Evolutionary conservation across 2,888 invertebrate species (phyloP).

Genomic region (Melipona bicolor): DNA sequence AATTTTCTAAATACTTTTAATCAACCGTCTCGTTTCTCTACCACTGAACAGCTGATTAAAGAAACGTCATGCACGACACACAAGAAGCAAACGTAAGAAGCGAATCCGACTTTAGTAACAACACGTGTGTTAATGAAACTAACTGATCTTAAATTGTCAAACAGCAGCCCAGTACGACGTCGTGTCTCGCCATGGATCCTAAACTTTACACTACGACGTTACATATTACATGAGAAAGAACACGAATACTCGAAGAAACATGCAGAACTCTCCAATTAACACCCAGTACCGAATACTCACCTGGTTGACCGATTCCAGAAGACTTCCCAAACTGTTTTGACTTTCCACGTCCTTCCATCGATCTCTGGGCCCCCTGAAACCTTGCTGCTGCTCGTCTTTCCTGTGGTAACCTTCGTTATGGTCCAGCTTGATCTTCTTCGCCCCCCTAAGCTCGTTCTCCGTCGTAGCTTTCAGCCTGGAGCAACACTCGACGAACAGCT

Average conservation of each 20-base stretch:
- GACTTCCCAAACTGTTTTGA: constrained; percentile 82
- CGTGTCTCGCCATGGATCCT: too few species aligned
- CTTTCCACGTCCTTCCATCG: constrained; percentile 82
- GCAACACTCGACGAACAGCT: constrained; percentile 82
- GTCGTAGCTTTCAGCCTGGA: constrained; percentile 82
- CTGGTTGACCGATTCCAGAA: constrained; percentile 83
- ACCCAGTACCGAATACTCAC: constrained; percentile 65
- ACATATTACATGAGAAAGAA: neutral
- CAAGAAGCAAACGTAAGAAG: too few species aligned
- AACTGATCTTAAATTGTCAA: too few species aligned
- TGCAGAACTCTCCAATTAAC: constrained; percentile 14
- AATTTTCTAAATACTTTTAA: neutral
- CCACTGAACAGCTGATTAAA: too few species aligned
- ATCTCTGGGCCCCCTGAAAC: constrained; percentile 73
- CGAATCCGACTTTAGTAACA: too few species aligned
- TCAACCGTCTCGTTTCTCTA: too few species aligned
- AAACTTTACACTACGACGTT: neutral
- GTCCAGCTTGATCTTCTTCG: constrained; percentile 82
- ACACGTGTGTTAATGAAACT: too few species aligned
- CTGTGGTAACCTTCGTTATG: constrained; percentile 77
- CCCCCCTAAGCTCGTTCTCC: constrained; percentile 81
- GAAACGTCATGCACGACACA: too few species aligned
- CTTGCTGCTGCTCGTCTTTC: constrained; percentile 73
- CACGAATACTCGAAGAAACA: neutral
- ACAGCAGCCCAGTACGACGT: too few species aligned